Evolutionary conservation across 2,888 invertebrate genomes (phyloP).

Genomic region (Morpho achilles): DNA sequence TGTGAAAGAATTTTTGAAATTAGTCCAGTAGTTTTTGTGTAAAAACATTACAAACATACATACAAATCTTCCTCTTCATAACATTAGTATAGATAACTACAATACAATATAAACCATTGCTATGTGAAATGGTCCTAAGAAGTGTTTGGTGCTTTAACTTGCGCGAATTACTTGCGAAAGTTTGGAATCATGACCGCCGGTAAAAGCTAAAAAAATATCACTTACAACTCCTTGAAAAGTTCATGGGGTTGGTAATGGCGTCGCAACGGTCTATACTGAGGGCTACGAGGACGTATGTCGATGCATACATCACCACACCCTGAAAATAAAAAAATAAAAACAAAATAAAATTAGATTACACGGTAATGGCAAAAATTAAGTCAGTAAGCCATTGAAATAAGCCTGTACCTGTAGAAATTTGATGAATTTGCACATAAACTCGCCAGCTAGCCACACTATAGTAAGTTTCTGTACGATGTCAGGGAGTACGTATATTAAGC

Average conservation of each 20-base stretch:
- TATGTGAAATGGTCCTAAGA: no score
- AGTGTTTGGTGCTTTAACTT: no score
- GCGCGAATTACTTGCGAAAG: no score
- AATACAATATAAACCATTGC: no score
- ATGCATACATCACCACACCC: constrained; percentile 94
- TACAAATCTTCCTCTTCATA: no score
- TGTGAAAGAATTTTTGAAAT: no score
- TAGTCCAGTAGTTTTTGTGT: no score
- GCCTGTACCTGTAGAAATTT: constrained; percentile 85
- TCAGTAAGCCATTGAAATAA: no score
- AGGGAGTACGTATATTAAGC: constrained; percentile 91
- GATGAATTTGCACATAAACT: constrained; percentile 91
- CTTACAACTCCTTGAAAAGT: constrained; percentile 96
- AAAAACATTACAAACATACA: no score
- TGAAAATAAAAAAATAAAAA: constrained; percentile 49
- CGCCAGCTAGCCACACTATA: constrained; percentile 93
- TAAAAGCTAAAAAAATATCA: constrained; percentile 37
- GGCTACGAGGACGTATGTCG: constrained; percentile 94
- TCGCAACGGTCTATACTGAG: constrained; percentile 95
- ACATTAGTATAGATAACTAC: no score
- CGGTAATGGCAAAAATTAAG: no score
- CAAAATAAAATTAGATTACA: no score
- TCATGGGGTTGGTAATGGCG: constrained; percentile 96
- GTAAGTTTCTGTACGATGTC: constrained; percentile 95
- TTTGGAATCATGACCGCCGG: not conserved